Base-by-base conservation (phyloP, 2,113 vertebrate genomes). In the Phycodurus eques region DNA sequence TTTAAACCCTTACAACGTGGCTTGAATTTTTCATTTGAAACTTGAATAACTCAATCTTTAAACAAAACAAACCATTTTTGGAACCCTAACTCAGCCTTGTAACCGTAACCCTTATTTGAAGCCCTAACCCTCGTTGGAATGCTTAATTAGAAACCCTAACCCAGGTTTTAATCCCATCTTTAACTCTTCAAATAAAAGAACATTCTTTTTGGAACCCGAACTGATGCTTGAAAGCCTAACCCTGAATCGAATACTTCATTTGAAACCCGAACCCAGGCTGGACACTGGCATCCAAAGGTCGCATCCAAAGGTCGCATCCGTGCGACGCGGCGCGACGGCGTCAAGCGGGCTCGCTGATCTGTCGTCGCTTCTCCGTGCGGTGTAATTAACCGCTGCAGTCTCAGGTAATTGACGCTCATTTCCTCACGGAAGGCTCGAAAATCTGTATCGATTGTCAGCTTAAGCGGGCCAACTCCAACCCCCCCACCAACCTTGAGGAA, bases 401-500 rank as follows among this genome's bases (percentile, higher is more conserved):
- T 88, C 79, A 86, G 88, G 90, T 91, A 92, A 92, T 87, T 91
- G 83, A 94, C 92, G 90, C 75, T 91, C 92, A 93, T 94, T 94
- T 94, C 92, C 89, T 81, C 56, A 79, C 27, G 92, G 91, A 93
- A 94, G 91, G 90, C 79, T 93, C 93, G 86, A 87, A 27, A 94
- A 93, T 93, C 90, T 86, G 91, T 93, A 96, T 94, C 93, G 94
- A 96, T 95, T 91, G 92, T 88, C 84, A 90, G 78, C 87, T 90
- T 95, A 94, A 94, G 92, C 90, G 93, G 92, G 93, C 93, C 92
- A 93, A 92, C 94, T 94, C 93, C 95, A 95, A 95, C 94, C 90
- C 92, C 88, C 62, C 78, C 86, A 93, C 93, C 91, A 92, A 90
- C 91, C 89, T 89, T 78, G 90, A 87, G 67, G 87, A 92, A 95